phyloP scores from a whole-genome alignment of 2,888 invertebrate species.

The Diaprepes abbreviatus region DNA sequence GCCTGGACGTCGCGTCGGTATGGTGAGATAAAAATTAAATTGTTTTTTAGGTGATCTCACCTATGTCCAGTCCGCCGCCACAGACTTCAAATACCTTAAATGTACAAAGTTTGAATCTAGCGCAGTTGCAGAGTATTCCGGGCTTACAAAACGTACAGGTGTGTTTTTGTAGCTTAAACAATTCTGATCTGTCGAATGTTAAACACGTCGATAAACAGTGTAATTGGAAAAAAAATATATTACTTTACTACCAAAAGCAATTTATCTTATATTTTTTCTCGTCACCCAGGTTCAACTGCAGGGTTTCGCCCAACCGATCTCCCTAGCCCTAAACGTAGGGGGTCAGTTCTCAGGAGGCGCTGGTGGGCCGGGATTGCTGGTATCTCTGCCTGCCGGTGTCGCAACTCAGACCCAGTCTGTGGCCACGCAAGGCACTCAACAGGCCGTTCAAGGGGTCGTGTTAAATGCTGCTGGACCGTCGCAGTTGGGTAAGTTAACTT shows the following conservation, averaged over 20 bases:
- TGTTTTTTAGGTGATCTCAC: slow-evolving; percentile 66
- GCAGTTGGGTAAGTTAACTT: slow-evolving; percentile 64
- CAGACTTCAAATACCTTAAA: slow-evolving; percentile 64
- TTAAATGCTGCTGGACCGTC: slow-evolving; percentile 60
- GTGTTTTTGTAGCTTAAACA: too few relatives aligned
- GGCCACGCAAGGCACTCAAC: slow-evolving; percentile 56
- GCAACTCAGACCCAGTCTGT: slow-evolving; percentile 65
- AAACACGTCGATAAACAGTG: too few relatives aligned
- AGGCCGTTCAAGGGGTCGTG: slow-evolving; percentile 62
- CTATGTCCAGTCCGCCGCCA: slow-evolving; percentile 72
- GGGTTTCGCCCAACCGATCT: slow-evolving; percentile 88
- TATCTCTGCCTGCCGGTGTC: slow-evolving; percentile 64
- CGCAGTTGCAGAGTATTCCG: slow-evolving; percentile 77
- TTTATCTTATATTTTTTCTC: neutral
- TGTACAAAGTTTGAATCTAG: slow-evolving; percentile 81
- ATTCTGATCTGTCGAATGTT: too few relatives aligned
- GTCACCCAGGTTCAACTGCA: slow-evolving; percentile 80
- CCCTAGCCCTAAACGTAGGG: slow-evolving; percentile 82
- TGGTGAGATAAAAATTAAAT: too few relatives aligned
- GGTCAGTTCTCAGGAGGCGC: slow-evolving; percentile 72
- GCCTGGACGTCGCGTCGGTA: too few relatives aligned
- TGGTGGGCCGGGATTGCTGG: slow-evolving; percentile 62
- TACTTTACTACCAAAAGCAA: too few relatives aligned
- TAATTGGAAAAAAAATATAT: too few relatives aligned
- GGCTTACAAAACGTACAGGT: slow-evolving; percentile 77